Evolutionary conservation across 92 coral and sea anemone genomes (phyloP).

Genomic region (Zoanthus gigantus): DNA sequence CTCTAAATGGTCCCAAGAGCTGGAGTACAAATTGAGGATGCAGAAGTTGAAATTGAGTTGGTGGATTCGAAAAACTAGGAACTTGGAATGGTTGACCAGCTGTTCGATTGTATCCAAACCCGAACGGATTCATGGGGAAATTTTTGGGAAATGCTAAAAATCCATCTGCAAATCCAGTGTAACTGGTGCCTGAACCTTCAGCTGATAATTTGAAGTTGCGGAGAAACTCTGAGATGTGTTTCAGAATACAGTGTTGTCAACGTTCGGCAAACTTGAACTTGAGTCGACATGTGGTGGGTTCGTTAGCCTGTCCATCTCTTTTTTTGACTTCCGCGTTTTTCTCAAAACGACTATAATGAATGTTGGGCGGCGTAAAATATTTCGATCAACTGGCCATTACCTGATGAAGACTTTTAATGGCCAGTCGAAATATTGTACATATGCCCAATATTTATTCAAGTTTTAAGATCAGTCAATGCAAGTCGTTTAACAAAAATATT

Average conservation of each 20-base stretch:
- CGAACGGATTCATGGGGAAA: background rate
- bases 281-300: conserved; percentile 10
- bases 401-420: too few relatives aligned
- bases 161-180: background rate
- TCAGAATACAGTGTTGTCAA: too few relatives aligned
- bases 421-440: too few relatives aligned
- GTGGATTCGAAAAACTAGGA: background rate
- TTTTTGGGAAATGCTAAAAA: background rate
- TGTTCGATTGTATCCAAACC: background rate
- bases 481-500: too few relatives aligned
- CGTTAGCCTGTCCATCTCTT: conserved; percentile 31
- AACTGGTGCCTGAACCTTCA: background rate
- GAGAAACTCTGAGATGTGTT: background rate
- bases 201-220: background rate
- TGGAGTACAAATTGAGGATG: too few relatives aligned
- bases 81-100: background rate
- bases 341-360: too few relatives aligned
- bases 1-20: too few relatives aligned
- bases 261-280: too few relatives aligned
- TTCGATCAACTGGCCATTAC: too few relatives aligned
- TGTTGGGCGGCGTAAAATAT: too few relatives aligned
- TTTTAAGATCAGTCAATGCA: too few relatives aligned
- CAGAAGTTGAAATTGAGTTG: background rate
- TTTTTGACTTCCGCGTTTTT: conserved; percentile 36
- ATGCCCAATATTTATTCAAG: too few relatives aligned